Conservation (phyloP, 2,888 invertebrate species). For the Drosophila cognata region DNA sequence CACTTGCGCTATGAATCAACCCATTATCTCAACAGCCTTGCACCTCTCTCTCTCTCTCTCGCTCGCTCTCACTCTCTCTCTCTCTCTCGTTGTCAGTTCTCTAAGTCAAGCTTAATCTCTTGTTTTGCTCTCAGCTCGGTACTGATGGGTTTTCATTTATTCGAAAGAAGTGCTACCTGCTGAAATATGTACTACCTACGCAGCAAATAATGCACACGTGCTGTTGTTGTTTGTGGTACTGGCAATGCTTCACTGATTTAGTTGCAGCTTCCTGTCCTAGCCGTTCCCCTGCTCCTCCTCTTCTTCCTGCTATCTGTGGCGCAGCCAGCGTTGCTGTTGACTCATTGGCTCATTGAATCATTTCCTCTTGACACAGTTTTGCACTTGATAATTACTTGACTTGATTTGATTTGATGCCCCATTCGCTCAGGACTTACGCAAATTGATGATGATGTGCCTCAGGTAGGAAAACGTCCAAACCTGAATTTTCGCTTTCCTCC, state of each 20-base stretch:
- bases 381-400: constrained; percentile 14
- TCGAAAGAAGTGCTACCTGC: neutral
- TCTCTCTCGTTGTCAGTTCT: too few species aligned
- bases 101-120: neutral
- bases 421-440: constrained; percentile 36
- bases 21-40: constrained; percentile 42
- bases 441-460: neutral
- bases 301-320: neutral
- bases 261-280: neutral
- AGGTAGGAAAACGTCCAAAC: constrained; percentile 10
- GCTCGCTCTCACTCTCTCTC: neutral
- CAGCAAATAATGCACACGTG: neutral
- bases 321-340: constrained; percentile 32
- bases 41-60: constrained; percentile 5
- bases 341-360: constrained; percentile 43
- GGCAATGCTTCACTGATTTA: neutral
- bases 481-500: neutral
- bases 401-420: neutral
- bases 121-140: neutral
- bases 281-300: neutral
- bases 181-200: neutral
- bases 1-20: constrained; percentile 44
- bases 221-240: neutral
- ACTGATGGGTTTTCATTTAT: neutral
- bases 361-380: constrained; percentile 74